Percentiles rank a stretch among this genome's conserved stretches.
Evolutionary conservation across 2,797 vertebrate species (phyloP).

Genomic region (Anableps anableps): DNA sequence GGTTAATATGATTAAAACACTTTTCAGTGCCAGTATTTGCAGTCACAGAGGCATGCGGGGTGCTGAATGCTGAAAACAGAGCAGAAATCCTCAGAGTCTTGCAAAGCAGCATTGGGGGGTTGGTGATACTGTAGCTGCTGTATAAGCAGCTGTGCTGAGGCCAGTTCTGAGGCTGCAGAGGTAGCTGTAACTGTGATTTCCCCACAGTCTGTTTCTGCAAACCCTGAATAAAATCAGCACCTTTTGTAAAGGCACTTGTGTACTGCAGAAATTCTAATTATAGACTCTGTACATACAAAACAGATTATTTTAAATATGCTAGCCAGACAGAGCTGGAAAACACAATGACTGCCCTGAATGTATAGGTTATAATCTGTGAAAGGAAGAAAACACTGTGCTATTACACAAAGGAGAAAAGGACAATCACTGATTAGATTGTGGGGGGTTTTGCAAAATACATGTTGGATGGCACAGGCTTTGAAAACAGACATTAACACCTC

Average conservation of each 20-base stretch:
- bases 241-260: constrained; percentile 62
- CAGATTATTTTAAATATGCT: constrained; percentile 49
- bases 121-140: constrained; percentile 41
- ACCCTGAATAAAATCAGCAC: constrained; percentile 69
- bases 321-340: constrained; percentile 29
- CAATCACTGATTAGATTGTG: background rate
- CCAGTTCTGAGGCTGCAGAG: constrained; percentile 51
- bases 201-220: constrained; percentile 67
- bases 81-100: constrained; percentile 51
- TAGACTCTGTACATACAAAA: constrained; percentile 51
- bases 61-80: constrained; percentile 61
- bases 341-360: constrained; percentile 6
- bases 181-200: constrained; percentile 55
- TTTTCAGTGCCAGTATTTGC: constrained; percentile 55
- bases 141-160: constrained; percentile 54
- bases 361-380: constrained; percentile 14
- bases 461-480: background rate
- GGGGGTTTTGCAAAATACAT: background rate
- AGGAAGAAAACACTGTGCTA: constrained; percentile 9
- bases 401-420: constrained; percentile 6
- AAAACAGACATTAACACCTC: background rate
- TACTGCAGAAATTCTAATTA: constrained; percentile 68
- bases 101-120: constrained; percentile 1
- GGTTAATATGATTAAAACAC: constrained; percentile 77
- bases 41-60: constrained; percentile 38